Conservation (phyloP, 2,888 invertebrate species). For the Tribolium freemani region DNA sequence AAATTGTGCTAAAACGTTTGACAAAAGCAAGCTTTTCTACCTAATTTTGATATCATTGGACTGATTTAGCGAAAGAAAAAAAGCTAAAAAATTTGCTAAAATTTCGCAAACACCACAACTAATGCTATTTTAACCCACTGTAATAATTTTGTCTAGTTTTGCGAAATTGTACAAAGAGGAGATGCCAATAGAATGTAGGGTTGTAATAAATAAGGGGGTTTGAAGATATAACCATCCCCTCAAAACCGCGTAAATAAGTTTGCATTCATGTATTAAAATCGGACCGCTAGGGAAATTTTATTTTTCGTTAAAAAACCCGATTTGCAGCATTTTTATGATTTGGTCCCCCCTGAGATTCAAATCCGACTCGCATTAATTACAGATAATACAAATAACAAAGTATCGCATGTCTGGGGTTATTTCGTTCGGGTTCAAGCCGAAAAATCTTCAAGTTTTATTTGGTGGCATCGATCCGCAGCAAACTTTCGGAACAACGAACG, state of each 20-base stretch:
- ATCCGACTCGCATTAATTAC: neutral
- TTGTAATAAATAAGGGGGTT: no score
- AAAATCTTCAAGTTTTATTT: neutral
- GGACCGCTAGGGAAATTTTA: neutral
- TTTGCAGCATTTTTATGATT: neutral
- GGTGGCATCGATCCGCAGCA: neutral
- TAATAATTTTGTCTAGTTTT: no score
- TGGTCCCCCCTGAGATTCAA: neutral
- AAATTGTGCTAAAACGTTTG: no score
- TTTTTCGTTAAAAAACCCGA: neutral
- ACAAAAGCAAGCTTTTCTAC: no score
- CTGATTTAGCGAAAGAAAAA: no score
- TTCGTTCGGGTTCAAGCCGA: neutral
- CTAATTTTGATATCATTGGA: no score
- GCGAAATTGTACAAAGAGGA: no score
- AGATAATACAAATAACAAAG: neutral
- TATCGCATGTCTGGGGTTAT: neutral
- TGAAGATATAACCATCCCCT: no score
- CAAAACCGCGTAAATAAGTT: neutral
- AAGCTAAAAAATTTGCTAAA: no score
- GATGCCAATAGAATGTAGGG: no score
- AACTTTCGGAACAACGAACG: neutral
- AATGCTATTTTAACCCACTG: no score
- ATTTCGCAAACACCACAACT: no score
- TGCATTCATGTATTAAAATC: neutral